Evolutionary conservation across 2,797 vertebrate species (phyloP).

Genomic region (Ispidina lecontei): DNA sequence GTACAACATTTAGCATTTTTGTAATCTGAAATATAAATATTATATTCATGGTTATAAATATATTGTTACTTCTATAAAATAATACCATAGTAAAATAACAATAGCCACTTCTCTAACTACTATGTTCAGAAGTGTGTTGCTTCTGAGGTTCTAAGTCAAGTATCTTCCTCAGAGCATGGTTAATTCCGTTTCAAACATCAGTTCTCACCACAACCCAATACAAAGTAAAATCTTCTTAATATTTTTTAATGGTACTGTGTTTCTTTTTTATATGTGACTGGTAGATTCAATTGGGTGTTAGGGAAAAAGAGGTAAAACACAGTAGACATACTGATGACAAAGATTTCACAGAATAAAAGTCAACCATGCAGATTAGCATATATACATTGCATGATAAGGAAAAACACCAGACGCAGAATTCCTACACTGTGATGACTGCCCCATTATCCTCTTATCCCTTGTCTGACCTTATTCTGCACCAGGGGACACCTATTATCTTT

Average conservation of each 20-base stretch:
- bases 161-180: not conserved
- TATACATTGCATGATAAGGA: not conserved
- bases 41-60: not conserved
- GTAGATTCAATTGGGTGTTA: not conserved
- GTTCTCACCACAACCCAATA: not conserved
- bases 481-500: not conserved
- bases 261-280: not conserved
- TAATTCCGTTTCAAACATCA: not conserved
- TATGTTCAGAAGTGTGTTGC: not conserved
- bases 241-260: not conserved
- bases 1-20: conserved; percentile 80
- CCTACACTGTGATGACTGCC: not conserved
- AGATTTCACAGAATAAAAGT: not conserved
- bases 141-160: not conserved
- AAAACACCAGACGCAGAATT: not conserved
- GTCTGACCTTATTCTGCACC: not conserved
- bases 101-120: not conserved
- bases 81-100: not conserved
- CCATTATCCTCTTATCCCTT: not conserved
- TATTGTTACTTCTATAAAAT: not conserved
- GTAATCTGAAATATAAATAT: conserved; percentile 81
- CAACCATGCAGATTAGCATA: not conserved
- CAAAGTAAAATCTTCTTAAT: not conserved
- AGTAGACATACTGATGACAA: not conserved
- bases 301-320: not conserved